Conservation (phyloP, 2,797 vertebrate species). For the Nyctalus aviator region DNA sequence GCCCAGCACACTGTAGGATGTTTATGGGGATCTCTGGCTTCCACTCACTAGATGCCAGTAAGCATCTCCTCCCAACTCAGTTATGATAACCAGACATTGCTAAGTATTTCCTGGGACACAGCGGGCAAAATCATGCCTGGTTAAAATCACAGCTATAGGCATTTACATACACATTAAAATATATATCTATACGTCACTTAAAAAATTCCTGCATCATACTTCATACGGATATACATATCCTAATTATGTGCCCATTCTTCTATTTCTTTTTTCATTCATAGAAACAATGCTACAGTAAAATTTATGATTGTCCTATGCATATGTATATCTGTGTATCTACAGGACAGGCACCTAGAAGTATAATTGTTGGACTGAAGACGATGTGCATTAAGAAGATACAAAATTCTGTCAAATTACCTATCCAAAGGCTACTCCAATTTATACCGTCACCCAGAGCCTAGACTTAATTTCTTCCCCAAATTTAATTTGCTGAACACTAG, state of each 20-base stretch:
- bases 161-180: background rate
- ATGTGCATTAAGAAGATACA: background rate
- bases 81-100: background rate
- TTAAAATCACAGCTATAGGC: background rate
- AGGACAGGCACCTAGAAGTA: background rate
- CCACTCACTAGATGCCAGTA: background rate
- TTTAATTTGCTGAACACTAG: background rate
- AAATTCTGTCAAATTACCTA: background rate
- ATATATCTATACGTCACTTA: background rate
- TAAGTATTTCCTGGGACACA: background rate
- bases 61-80: background rate
- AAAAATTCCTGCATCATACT: background rate
- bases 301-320: background rate
- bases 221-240: background rate
- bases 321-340: background rate
- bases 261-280: slow-evolving; percentile 24
- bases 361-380: background rate
- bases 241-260: background rate
- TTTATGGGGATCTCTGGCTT: background rate
- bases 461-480: background rate
- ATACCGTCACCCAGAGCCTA: background rate
- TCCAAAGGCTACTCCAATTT: background rate
- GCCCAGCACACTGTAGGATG: background rate
- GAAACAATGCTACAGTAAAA: background rate
- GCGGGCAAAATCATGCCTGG: background rate